Evolutionary conservation across 1,140 invertebrate genomes (phyloP).

Genomic region (Subanguina moxae): DNA sequence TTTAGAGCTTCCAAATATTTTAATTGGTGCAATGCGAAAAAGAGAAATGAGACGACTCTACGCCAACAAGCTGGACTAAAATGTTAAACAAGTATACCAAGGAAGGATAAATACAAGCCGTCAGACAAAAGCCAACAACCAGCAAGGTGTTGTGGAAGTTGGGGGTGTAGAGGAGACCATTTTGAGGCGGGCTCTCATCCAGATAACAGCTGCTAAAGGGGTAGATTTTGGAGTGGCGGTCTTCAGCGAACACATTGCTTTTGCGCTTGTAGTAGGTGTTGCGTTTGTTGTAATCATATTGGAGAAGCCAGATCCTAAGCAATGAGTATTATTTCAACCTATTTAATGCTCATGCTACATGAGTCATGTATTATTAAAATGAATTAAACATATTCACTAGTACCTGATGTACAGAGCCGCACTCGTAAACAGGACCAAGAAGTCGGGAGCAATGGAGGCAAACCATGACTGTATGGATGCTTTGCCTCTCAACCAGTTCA

Average conservation of each 20-base stretch:
- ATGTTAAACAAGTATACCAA: constrained; percentile 61
- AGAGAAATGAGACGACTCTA: not conserved
- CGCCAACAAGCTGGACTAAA: not conserved
- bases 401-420: not conserved
- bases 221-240: not conserved
- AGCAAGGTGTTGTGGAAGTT: constrained; percentile 20
- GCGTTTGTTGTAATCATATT: not conserved
- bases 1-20: not conserved
- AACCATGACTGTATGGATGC: not conserved
- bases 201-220: not conserved
- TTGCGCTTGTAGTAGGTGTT: constrained; percentile 7
- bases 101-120: constrained; percentile 40
- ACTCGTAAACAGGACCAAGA: constrained; percentile 6
- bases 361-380: not conserved
- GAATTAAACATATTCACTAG: constrained; percentile 5
- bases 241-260: not conserved
- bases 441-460: constrained; percentile 8
- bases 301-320: not conserved
- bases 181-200: not conserved
- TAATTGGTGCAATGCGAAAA: not conserved
- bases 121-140: constrained; percentile 31
- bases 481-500: constrained; percentile 14
- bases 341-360: not conserved
- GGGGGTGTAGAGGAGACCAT: constrained; percentile 8
- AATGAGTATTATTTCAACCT: not conserved